Conservation (phyloP, 2,113 vertebrate species). For the Heterochromis multidens region DNA sequence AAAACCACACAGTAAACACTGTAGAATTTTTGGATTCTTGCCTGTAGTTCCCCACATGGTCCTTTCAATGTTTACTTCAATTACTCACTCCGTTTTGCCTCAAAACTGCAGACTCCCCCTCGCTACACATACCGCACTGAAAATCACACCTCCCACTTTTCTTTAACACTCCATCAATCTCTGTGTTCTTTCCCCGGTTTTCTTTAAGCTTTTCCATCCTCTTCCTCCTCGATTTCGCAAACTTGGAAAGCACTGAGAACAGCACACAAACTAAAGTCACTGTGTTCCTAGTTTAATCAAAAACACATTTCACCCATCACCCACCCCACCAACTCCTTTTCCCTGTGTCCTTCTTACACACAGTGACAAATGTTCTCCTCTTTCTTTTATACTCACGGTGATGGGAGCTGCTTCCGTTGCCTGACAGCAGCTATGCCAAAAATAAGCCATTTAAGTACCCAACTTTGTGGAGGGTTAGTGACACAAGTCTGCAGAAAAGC, state of each 20-base stretch:
- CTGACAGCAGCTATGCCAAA: conserved; percentile 44
- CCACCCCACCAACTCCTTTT: conserved; percentile 10
- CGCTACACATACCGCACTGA: conserved; percentile 61
- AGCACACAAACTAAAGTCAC: conserved; percentile 65
- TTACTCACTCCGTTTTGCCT: conserved; percentile 70
- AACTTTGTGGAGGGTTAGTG: conserved; percentile 22
- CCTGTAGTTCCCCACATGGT: conserved; percentile 53
- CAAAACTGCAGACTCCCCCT: conserved; percentile 57
- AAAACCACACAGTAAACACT: conserved; percentile 38
- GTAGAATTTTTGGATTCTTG: conserved; percentile 55
- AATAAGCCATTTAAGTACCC: conserved; percentile 43
- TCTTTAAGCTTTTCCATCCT: conserved; percentile 35
- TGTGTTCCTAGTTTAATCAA: conserved; percentile 70
- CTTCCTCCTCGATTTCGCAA: conserved; percentile 54
- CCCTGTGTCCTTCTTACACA: conserved; percentile 40
- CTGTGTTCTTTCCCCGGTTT: conserved; percentile 29
- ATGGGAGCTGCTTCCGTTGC: conserved; percentile 29
- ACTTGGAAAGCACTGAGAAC: conserved; percentile 63
- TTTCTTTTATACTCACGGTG: conserved; percentile 52
- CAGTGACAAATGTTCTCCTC: conserved; percentile 67
- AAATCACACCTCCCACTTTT: conserved; percentile 66
- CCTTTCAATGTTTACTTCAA: conserved; percentile 72
- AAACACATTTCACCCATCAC: conserved; percentile 73
- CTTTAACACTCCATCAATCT: conserved; percentile 59
- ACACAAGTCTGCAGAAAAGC: conserved; percentile 13